Evolutionary conservation across 2,113 vertebrate species (phyloP).

Genomic region (Tursiops truncatus): DNA sequence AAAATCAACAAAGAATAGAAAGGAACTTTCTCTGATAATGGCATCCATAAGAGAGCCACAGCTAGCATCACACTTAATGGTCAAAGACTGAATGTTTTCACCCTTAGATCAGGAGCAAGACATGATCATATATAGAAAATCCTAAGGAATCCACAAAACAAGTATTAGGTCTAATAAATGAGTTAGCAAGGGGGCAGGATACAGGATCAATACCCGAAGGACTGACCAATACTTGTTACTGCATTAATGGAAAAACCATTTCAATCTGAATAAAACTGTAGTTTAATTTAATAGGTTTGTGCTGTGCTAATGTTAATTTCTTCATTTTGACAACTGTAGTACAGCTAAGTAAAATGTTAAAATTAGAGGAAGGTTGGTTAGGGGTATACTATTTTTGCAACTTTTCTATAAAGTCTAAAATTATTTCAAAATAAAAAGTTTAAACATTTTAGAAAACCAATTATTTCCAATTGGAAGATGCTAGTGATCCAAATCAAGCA

Average conservation of each 20-base stretch:
- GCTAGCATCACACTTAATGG: not conserved
- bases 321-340: not conserved
- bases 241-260: not conserved
- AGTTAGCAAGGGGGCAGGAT: not conserved
- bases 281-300: not conserved
- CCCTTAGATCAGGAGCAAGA: not conserved
- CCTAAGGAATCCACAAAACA: not conserved
- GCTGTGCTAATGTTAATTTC: not conserved
- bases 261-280: not conserved
- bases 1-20: not conserved
- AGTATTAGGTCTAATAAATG: not conserved
- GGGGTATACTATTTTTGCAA: not conserved
- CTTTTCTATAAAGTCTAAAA: not conserved
- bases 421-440: not conserved
- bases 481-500: not conserved
- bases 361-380: not conserved
- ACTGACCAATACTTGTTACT: not conserved
- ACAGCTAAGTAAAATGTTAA: not conserved
- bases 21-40: not conserved
- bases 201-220: not conserved
- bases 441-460: not conserved
- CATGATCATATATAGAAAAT: not conserved
- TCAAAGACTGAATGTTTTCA: not conserved
- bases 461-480: not conserved
- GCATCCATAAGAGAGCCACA: not conserved